Evolutionary conservation across 2,797 vertebrate genomes (phyloP).

Genomic region (Dromococcyx pavoninus): DNA sequence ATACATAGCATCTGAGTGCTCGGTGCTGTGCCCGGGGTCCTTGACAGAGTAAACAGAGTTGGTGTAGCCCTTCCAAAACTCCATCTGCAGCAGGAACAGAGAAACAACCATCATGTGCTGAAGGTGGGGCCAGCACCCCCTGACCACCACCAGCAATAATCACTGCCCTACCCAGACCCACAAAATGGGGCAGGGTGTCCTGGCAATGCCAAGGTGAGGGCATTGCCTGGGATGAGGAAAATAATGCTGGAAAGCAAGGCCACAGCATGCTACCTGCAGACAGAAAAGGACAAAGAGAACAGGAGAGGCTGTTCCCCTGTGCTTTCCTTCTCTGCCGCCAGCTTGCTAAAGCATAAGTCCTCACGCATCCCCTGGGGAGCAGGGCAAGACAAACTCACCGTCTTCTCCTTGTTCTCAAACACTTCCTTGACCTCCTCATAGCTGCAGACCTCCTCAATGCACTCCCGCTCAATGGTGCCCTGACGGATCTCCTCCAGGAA

Average conservation of each 20-base stretch:
- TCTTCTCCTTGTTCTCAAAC: conserved; percentile 87
- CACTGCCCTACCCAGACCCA: background rate
- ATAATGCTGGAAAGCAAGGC: background rate
- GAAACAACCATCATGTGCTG: background rate
- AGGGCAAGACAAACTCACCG: conserved; percentile 70
- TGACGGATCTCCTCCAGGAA: conserved; percentile 87
- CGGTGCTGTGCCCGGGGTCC: conserved; percentile 72
- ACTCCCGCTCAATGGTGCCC: conserved; percentile 87
- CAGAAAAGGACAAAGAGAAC: background rate
- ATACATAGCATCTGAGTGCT: conserved; percentile 83
- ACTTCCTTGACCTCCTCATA: conserved; percentile 89
- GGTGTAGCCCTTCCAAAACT: conserved; percentile 89
- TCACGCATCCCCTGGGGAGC: background rate
- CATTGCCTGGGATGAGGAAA: background rate
- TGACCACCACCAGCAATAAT: background rate
- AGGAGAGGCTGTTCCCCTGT: background rate
- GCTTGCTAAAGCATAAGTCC: background rate
- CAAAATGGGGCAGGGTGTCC: background rate
- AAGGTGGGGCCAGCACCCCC: background rate
- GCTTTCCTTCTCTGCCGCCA: background rate
- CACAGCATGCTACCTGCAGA: background rate
- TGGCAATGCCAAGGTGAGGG: background rate
- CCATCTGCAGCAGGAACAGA: conserved; percentile 78
- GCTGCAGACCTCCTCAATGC: conserved; percentile 88
- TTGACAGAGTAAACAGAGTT: conserved; percentile 82